These are phyloP conservation scores for Sesia apiformis DNA, from an alignment of 2,888 invertebrate genomes.

Conservation along the genomic window DNA sequence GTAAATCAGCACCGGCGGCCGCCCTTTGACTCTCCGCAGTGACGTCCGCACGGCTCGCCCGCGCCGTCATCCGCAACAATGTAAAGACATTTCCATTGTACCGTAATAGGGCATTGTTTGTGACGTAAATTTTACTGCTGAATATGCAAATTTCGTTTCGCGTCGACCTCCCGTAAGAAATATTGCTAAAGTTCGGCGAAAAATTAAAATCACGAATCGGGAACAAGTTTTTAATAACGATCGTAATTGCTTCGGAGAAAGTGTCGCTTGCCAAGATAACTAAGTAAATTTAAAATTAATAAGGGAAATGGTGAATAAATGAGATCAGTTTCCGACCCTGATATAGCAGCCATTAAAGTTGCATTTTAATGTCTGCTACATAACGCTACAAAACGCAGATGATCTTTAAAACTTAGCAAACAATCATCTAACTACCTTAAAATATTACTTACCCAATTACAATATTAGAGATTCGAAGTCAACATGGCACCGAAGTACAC, in stretches of 20 bases:
- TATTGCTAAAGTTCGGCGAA: constrained; percentile 65
- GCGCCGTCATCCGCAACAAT: constrained; percentile 44
- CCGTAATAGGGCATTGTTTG: constrained; percentile 68
- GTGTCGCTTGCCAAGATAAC: background rate
- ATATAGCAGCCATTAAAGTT: no score
- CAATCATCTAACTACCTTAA: no score
- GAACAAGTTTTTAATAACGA: constrained; percentile 46
- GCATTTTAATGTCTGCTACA: no score
- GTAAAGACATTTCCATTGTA: constrained; percentile 69
- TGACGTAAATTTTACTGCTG: constrained; percentile 67
- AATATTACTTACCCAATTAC: no score
- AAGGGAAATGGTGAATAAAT: background rate
- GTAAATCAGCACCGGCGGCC: constrained; percentile 58
- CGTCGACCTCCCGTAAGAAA: constrained; percentile 55
- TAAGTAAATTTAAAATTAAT: background rate
- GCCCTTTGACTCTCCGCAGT: constrained; percentile 31
- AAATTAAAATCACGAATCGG: constrained; percentile 63
- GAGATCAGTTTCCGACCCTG: no score
- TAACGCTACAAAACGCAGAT: no score
- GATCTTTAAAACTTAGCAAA: no score
- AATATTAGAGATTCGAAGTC: no score
- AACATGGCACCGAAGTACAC: background rate
- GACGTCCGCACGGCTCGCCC: constrained; percentile 14
- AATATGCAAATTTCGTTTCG: constrained; percentile 67
- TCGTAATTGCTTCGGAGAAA: constrained; percentile 24